These are phyloP conservation scores for Drosophila parabipectinata DNA, from an alignment of 1,140 invertebrate genomes.

Conservation along the genomic window DNA sequence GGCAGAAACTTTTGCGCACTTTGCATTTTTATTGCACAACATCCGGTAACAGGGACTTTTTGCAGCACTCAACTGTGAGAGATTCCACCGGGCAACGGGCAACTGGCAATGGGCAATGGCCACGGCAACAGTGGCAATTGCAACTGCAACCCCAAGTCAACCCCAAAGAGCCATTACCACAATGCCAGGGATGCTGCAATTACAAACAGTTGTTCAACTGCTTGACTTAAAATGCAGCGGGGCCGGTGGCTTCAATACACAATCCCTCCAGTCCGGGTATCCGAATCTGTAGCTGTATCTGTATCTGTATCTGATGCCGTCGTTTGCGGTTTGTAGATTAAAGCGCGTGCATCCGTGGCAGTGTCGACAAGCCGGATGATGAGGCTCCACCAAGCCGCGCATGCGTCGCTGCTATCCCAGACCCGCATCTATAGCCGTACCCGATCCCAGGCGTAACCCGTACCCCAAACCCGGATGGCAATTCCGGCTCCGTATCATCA, in stretches of 20 bases:
- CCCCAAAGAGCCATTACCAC: slow-evolving; percentile 54
- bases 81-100: slow-evolving; percentile 17
- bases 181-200: slow-evolving; percentile 60
- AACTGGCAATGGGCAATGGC: neutral
- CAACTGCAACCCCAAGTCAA: slow-evolving; percentile 43
- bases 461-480: slow-evolving; percentile 14
- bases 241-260: slow-evolving; percentile 19
- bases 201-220: slow-evolving; percentile 81
- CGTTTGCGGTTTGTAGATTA: slow-evolving; percentile 76
- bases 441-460: slow-evolving; percentile 5
- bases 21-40: slow-evolving; percentile 81
- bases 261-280: neutral
- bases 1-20: slow-evolving; percentile 63
- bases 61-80: slow-evolving; percentile 64
- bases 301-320: slow-evolving; percentile 60
- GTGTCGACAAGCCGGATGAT: slow-evolving; percentile 61
- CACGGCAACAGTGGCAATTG: slow-evolving; percentile 4
- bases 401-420: slow-evolving; percentile 47
- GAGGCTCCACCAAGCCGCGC: slow-evolving; percentile 49
- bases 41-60: slow-evolving; percentile 73
- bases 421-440: neutral
- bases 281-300: slow-evolving; percentile 8
- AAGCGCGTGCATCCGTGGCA: slow-evolving; percentile 72
- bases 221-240: slow-evolving; percentile 72
- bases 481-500: slow-evolving; percentile 31